phyloP scores from a whole-genome alignment of 2,113 vertebrate genomes.

The Empidonax traillii region DNA sequence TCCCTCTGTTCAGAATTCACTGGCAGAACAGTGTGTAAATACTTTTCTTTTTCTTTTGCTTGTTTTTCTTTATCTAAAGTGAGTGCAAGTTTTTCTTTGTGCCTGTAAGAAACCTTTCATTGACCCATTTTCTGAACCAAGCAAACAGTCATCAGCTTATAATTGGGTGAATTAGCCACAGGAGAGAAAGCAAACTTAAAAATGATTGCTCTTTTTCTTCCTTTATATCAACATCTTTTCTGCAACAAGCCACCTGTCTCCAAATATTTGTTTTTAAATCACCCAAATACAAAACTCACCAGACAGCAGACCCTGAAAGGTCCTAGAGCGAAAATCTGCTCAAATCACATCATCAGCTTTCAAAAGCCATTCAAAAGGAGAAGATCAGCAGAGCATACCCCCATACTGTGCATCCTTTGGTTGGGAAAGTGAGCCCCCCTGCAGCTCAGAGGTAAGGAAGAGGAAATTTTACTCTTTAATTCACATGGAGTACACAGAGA shows the following conservation, averaged over 20 bases:
- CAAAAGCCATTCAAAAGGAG: neutral
- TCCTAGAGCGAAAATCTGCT: neutral
- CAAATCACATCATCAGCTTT: neutral
- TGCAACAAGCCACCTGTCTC: neutral
- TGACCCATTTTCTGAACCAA: conserved; percentile 39
- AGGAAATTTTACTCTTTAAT: conserved; percentile 31
- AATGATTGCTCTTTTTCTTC: conserved; percentile 12
- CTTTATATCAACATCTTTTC: neutral
- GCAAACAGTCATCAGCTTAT: conserved; percentile 32
- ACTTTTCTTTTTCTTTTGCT: neutral
- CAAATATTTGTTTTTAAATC: conserved; percentile 30
- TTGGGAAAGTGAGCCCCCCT: neutral
- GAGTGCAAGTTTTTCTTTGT: conserved; percentile 18
- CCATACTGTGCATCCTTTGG: neutral
- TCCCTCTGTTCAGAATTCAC: neutral
- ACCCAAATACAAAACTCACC: neutral
- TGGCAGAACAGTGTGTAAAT: neutral
- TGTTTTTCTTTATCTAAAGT: conserved; percentile 26
- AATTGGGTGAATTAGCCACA: conserved; percentile 49
- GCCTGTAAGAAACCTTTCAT: conserved; percentile 24
- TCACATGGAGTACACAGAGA: conserved; percentile 19
- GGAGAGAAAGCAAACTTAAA: conserved; percentile 48
- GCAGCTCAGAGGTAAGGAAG: conserved; percentile 3
- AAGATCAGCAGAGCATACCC: neutral
- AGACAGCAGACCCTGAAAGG: neutral